phyloP scores from a whole-genome alignment of 2,113 vertebrate genomes.

The Abramis brama region DNA sequence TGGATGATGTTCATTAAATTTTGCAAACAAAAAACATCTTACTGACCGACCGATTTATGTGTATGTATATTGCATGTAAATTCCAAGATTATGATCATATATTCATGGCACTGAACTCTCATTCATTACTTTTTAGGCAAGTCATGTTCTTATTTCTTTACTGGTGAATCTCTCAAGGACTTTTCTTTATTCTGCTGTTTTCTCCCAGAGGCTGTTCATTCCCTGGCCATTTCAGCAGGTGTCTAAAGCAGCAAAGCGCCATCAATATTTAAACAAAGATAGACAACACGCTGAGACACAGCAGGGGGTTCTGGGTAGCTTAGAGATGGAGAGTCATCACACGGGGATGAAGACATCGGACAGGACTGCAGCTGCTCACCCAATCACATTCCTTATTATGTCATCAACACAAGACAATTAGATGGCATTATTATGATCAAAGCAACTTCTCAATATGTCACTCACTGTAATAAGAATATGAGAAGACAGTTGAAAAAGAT shows the following conservation, averaged over 20 bases:
- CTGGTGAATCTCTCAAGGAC: constrained; percentile 16
- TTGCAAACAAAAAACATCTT: too few species aligned
- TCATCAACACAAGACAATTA: background rate
- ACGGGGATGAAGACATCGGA: constrained; percentile 12
- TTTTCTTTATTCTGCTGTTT: constrained; percentile 2
- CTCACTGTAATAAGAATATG: background rate
- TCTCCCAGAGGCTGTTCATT: constrained; percentile 18
- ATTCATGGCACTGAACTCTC: background rate
- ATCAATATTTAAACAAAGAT: constrained; percentile 47
- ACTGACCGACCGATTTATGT: too few species aligned
- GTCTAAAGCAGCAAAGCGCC: constrained; percentile 14
- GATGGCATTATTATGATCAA: background rate
- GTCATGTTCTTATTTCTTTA: background rate
- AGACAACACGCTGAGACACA: constrained; percentile 1
- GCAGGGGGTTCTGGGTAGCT: constrained; percentile 30
- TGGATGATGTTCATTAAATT: too few species aligned
- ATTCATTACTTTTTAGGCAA: background rate
- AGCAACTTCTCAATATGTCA: background rate
- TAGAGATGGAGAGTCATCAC: constrained; percentile 11
- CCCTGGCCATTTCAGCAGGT: constrained; percentile 1
- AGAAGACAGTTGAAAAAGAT: background rate
- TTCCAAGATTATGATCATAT: too few species aligned
- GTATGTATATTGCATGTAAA: too few species aligned
- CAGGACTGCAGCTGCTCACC: background rate
- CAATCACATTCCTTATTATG: constrained; percentile 5